These are phyloP conservation scores for Eurytoma californica DNA, from an alignment of 2,888 invertebrate species.

Conservation along the genomic window DNA sequence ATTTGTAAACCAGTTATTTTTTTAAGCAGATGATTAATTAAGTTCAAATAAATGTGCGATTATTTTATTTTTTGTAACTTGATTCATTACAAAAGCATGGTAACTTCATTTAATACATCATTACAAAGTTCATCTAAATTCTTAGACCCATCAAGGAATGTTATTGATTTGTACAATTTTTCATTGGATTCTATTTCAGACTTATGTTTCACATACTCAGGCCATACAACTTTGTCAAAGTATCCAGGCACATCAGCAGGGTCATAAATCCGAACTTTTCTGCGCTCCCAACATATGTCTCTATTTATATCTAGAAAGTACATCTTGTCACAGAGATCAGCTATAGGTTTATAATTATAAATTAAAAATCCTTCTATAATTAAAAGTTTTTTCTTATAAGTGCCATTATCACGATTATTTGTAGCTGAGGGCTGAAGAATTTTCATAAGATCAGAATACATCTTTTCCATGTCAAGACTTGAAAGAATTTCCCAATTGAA, in stretches of 20 bases:
- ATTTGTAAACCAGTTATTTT: slow-evolving; percentile 7
- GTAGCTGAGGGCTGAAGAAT: slow-evolving; percentile 68
- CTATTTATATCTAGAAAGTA: slow-evolving; percentile 85
- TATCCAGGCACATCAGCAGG: slow-evolving; percentile 93
- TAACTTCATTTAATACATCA: slow-evolving; percentile 61
- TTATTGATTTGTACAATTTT: slow-evolving; percentile 60
- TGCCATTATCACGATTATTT: slow-evolving; percentile 64
- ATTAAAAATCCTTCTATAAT: slow-evolving; percentile 87
- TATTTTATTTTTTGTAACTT: neutral
- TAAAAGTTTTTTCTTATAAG: slow-evolving; percentile 76
- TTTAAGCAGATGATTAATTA: neutral
- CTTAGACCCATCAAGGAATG: slow-evolving; percentile 66
- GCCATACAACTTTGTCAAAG: slow-evolving; percentile 94
- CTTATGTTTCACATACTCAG: slow-evolving; percentile 83
- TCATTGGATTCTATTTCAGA: slow-evolving; percentile 72
- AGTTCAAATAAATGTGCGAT: neutral
- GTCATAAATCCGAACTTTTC: slow-evolving; percentile 82
- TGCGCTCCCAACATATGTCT: slow-evolving; percentile 81
- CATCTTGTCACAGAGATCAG: slow-evolving; percentile 82
- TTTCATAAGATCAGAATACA: slow-evolving; percentile 79
- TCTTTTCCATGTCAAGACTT: slow-evolving; percentile 84
- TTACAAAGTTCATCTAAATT: slow-evolving; percentile 61
- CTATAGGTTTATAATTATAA: slow-evolving; percentile 82
- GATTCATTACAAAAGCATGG: neutral
- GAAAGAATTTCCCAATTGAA: slow-evolving; percentile 86